These are phyloP conservation scores for Leptinotarsa texana DNA, from an alignment of 1,140 invertebrate species.

Conservation along the genomic window DNA sequence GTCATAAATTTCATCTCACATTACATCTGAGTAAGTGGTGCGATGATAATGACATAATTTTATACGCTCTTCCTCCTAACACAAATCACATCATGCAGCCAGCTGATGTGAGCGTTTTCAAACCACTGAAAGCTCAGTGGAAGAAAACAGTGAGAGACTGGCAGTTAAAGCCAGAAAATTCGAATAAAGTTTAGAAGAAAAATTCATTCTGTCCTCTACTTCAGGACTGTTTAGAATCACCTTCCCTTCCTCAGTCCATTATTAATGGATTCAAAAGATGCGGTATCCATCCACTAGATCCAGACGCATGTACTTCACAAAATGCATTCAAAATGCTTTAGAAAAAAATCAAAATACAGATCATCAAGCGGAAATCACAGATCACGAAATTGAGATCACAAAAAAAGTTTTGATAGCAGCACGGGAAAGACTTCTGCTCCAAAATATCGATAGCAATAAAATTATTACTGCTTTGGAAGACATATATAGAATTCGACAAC, in stretches of 20 bases:
- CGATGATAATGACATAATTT: not conserved
- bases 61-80: not conserved
- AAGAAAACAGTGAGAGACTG: not conserved
- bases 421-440: not conserved
- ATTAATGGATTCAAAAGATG: slow-evolving; percentile 5
- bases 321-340: slow-evolving; percentile 1
- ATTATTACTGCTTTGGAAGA: not conserved
- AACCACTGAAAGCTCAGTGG: not conserved
- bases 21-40: not conserved
- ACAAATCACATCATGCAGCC: not conserved
- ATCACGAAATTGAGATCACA: not conserved
- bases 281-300: not conserved
- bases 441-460: slow-evolving; percentile 5
- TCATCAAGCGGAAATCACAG: not conserved
- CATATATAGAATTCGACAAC: not conserved
- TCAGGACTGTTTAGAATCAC: not conserved
- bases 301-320: not conserved
- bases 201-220: not conserved
- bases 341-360: not conserved
- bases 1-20: not conserved
- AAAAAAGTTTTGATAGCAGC: not conserved
- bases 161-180: slow-evolving; percentile 3
- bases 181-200: not conserved
- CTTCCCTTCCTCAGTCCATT: not conserved
- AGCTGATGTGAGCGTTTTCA: not conserved